phyloP scores from a whole-genome alignment of 2,888 invertebrate genomes.

The Rotaria sp. region DNA sequence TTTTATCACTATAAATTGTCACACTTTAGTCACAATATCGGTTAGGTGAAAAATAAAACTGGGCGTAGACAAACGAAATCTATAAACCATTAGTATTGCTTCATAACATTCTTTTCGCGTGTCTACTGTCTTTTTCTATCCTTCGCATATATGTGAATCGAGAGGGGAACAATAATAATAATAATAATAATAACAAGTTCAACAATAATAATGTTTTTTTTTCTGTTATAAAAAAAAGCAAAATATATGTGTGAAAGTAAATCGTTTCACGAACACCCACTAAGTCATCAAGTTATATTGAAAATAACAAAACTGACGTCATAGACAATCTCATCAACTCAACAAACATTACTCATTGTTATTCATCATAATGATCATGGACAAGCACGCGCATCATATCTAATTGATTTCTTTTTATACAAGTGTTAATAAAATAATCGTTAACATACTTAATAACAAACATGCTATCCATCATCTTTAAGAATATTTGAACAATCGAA shows the following conservation, averaged over 20 bases:
- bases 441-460: not conserved
- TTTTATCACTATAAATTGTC: not conserved
- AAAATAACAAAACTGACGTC: not conserved
- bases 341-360: not conserved
- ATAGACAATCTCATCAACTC: conserved; percentile 19
- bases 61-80: not conserved
- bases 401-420: not conserved
- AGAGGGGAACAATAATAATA: not conserved
- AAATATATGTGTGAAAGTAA: not conserved
- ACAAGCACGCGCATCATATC: not conserved
- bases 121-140: not conserved
- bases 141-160: not conserved
- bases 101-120: conserved; percentile 20
- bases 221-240: not conserved
- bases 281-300: not conserved
- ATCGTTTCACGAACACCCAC: conserved; percentile 19
- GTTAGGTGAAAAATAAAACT: conserved; percentile 22
- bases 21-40: conserved; percentile 17
- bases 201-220: not conserved
- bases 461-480: not conserved
- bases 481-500: not conserved
- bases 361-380: not conserved
- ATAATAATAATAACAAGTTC: not conserved
- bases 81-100: not conserved
- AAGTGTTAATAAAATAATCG: not conserved